Percentiles rank a stretch among this genome's conserved stretches.
phyloP scores from a whole-genome alignment of 2,113 vertebrate genomes.

The Hippocampus zosterae region DNA sequence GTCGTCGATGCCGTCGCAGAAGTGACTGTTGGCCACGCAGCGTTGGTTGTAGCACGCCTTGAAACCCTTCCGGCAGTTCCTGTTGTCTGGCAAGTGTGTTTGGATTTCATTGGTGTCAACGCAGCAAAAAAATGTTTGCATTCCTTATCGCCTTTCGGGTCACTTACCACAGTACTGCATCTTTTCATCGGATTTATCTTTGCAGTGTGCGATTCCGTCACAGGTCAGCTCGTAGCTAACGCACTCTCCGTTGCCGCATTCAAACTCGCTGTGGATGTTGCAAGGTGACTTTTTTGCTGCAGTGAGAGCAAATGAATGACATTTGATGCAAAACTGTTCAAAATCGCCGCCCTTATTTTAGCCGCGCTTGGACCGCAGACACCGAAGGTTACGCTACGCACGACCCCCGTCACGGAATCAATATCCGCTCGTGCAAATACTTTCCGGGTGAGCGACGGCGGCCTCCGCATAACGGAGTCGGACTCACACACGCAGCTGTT shows the following conservation, averaged over 20 bases:
- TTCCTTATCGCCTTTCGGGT: background rate
- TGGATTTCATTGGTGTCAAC: background rate
- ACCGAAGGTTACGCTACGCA: background rate
- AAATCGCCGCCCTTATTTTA: background rate
- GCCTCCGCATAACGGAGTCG: conserved; percentile 7
- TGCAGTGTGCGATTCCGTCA: conserved; percentile 89
- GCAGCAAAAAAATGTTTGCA: background rate
- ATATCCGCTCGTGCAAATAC: conserved; percentile 7
- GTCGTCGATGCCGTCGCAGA: conserved; percentile 90
- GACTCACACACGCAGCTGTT: conserved; percentile 99
- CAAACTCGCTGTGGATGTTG: conserved; percentile 90
- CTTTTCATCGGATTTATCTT: conserved; percentile 98
- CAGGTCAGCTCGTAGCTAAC: conserved; percentile 90
- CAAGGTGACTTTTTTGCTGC: conserved; percentile 91
- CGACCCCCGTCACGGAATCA: conserved; percentile 17
- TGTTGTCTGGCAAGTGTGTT: conserved; percentile 78
- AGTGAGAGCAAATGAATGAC: conserved; percentile 25
- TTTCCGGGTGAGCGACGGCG: background rate
- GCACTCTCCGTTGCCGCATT: conserved; percentile 95
- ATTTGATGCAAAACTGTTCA: background rate
- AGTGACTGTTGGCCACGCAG: conserved; percentile 79
- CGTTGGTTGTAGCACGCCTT: conserved; percentile 84
- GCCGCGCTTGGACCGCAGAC: background rate
- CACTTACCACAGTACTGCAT: conserved; percentile 91
- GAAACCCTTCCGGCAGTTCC: conserved; percentile 86